Evolutionary conservation across 2,797 vertebrate species (phyloP).

Genomic region (Sarcoramphus papa): DNA sequence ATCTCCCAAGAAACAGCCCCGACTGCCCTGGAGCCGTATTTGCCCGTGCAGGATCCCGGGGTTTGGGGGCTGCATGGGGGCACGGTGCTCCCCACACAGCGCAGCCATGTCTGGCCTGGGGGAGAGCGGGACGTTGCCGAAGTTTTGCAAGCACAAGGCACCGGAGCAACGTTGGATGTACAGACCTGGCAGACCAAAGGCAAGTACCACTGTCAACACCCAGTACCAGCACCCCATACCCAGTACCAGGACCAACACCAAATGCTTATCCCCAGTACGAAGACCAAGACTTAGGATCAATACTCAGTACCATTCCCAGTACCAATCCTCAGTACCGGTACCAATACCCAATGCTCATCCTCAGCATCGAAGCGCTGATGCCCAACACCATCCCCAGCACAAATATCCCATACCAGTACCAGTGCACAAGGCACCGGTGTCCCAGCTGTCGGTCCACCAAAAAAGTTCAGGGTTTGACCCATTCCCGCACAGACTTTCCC

Average conservation of each 20-base stretch:
- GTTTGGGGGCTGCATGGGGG: background rate
- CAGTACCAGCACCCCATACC: background rate
- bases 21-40: background rate
- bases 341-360: background rate
- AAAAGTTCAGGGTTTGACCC: background rate
- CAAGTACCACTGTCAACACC: background rate
- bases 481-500: background rate
- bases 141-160: background rate
- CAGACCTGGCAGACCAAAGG: background rate
- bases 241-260: background rate
- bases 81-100: background rate
- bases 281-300: background rate
- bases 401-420: background rate
- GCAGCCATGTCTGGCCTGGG: accelerated
- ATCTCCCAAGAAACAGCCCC: background rate
- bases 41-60: background rate
- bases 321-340: background rate
- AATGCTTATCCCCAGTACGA: background rate
- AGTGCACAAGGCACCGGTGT: accelerated
- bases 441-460: background rate
- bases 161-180: background rate
- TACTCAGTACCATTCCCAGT: background rate
- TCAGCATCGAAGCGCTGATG: background rate
- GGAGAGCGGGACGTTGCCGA: accelerated
- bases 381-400: background rate